These are phyloP conservation scores for Bombyx mandarina DNA, from an alignment of 1,140 invertebrate species.

Conservation along the genomic window DNA sequence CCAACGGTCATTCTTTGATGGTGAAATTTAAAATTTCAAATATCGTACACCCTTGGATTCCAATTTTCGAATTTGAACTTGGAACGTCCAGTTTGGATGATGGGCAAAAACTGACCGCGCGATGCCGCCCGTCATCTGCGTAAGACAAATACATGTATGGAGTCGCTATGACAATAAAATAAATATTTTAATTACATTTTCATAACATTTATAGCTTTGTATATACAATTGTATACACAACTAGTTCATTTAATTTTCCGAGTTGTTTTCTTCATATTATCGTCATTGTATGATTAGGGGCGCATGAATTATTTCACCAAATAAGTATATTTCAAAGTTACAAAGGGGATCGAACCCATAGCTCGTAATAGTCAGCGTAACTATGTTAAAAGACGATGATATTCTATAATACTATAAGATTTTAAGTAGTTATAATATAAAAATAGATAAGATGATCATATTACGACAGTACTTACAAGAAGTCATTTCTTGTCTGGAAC, in stretches of 20 bases:
- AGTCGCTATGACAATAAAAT: constrained; percentile 16
- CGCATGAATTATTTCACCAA: too few species aligned
- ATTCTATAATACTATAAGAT: too few species aligned
- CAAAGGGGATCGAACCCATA: too few species aligned
- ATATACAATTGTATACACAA: not conserved
- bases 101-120: constrained; percentile 66
- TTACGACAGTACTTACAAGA: too few species aligned
- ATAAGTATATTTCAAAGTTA: too few species aligned
- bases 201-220: too few species aligned
- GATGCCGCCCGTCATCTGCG: constrained; percentile 62
- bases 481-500: too few species aligned
- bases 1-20: not conserved
- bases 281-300: not conserved
- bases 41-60: constrained; percentile 55
- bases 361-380: too few species aligned
- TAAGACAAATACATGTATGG: constrained; percentile 23
- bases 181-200: not conserved
- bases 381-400: too few species aligned
- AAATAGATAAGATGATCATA: too few species aligned
- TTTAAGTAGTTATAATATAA: too few species aligned
- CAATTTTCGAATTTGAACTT: constrained; percentile 71
- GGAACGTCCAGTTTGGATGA: constrained; percentile 67
- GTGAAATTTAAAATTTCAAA: constrained; percentile 60
- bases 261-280: constrained; percentile 1
- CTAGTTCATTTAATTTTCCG: not conserved